phyloP scores from a whole-genome alignment of 2,888 invertebrate species.

The Drosophila picticornis region DNA sequence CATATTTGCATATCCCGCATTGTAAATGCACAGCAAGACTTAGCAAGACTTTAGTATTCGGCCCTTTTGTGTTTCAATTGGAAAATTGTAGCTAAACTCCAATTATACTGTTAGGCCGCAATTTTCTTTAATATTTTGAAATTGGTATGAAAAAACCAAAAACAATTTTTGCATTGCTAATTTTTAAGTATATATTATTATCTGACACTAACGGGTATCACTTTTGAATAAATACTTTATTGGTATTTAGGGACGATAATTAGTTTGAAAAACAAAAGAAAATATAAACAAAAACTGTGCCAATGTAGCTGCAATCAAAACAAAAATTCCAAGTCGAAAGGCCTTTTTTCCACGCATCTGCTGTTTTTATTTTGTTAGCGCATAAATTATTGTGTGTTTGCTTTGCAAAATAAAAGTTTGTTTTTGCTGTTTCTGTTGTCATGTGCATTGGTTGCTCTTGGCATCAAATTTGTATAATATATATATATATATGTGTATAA shows the following conservation, averaged over 20 bases:
- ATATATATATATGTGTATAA: neutral
- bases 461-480: slow-evolving; percentile 24
- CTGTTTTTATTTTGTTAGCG: slow-evolving; percentile 33
- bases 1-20: neutral
- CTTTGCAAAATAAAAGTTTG: slow-evolving; percentile 48
- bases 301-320: neutral
- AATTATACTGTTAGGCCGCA: neutral
- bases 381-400: slow-evolving; percentile 49
- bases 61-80: neutral
- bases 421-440: slow-evolving; percentile 28
- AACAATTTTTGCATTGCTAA: neutral
- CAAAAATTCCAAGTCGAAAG: slow-evolving; percentile 22
- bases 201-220: neutral
- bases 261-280: neutral
- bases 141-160: neutral
- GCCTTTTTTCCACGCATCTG: slow-evolving; percentile 28
- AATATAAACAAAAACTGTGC: slow-evolving; percentile 25
- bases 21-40: neutral
- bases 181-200: neutral
- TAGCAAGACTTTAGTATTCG: neutral
- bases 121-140: neutral
- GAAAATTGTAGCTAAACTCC: neutral
- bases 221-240: neutral
- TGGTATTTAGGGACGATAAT: neutral
- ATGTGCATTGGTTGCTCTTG: slow-evolving; percentile 30